A percentile compares a stretch with the other conserved stretches of the same genome.
phyloP scores from a whole-genome alignment of 2,113 vertebrate species.

The Balaeniceps rex region DNA sequence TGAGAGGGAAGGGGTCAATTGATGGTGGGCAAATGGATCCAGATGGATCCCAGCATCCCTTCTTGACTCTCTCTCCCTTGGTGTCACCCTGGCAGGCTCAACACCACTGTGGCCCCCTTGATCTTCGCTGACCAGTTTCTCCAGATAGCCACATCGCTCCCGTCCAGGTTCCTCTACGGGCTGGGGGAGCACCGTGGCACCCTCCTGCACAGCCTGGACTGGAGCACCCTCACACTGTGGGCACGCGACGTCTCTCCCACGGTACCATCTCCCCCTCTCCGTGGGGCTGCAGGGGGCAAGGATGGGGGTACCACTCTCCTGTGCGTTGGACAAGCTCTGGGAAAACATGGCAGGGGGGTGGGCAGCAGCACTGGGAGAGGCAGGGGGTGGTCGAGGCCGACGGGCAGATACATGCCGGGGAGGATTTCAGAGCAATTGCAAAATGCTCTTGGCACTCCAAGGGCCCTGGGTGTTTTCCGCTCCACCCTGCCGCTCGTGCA shows the following conservation, averaged over 20 bases:
- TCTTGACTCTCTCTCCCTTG: not conserved
- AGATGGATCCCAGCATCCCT: not conserved
- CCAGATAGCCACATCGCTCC: slow-evolving; percentile 80
- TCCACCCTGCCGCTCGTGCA: slow-evolving; percentile 11
- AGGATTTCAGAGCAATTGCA: slow-evolving; percentile 42
- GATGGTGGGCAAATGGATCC: not conserved
- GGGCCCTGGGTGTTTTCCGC: not conserved
- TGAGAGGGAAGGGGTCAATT: not conserved
- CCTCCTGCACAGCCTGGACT: slow-evolving; percentile 81
- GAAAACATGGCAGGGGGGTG: not conserved
- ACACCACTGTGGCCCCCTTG: slow-evolving; percentile 83
- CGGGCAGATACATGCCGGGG: not conserved
- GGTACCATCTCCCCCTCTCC: slow-evolving; percentile 44
- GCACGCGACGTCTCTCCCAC: slow-evolving; percentile 83
- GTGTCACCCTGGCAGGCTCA: slow-evolving; percentile 64
- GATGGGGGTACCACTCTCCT: not conserved
- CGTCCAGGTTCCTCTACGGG: slow-evolving; percentile 79
- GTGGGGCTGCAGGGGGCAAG: accelerated
- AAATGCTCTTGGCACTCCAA: not conserved
- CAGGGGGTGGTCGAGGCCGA: not conserved
- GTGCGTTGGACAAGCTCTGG: not conserved
- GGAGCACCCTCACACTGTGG: slow-evolving; percentile 89
- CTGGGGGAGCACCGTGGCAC: slow-evolving; percentile 83
- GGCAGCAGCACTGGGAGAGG: not conserved
- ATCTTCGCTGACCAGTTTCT: slow-evolving; percentile 89